These are phyloP conservation scores for Fissipunctia ypsillon DNA, from an alignment of 2,888 invertebrate species.

Conservation along the genomic window DNA sequence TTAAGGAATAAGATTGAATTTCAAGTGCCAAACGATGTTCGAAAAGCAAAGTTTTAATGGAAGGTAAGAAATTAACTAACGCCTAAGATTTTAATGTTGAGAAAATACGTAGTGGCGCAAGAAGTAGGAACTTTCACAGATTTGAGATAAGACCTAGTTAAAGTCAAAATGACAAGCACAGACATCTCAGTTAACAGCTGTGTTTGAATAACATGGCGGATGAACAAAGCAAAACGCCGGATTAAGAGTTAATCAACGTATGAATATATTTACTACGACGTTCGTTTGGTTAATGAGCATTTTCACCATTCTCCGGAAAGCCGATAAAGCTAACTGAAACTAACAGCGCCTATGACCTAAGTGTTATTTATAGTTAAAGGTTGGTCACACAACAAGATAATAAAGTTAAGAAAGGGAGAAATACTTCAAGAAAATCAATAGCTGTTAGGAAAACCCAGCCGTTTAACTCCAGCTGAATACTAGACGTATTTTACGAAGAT, in stretches of 20 bases:
- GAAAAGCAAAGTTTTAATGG: constrained; percentile 50
- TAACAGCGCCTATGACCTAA: constrained; percentile 44
- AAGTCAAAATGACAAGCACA: constrained; percentile 70
- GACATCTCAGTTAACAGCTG: constrained; percentile 68
- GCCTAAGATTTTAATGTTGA: constrained; percentile 70
- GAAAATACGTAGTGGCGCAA: constrained; percentile 68
- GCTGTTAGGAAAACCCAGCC: background rate
- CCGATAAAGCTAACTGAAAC: constrained; percentile 47
- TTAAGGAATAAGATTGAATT: constrained; percentile 56
- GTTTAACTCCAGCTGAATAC: background rate
- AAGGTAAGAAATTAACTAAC: constrained; percentile 71
- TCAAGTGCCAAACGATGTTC: constrained; percentile 57
- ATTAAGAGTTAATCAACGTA: constrained; percentile 57
- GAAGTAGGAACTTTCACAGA: constrained; percentile 76
- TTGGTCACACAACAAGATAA: constrained; percentile 45
- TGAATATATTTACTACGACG: constrained; percentile 55
- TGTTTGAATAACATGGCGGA: constrained; percentile 43
- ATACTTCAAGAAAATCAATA: constrained; percentile 14
- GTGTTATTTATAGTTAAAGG: constrained; percentile 53
- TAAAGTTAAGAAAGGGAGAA: constrained; percentile 37
- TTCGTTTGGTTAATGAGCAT: constrained; percentile 57
- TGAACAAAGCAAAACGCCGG: constrained; percentile 47
- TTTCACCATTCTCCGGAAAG: constrained; percentile 52
- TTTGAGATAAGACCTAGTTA: constrained; percentile 70
- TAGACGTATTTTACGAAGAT: constrained; percentile 6